Evolutionary conservation across 2,113 vertebrate genomes (phyloP), one percentile per base, ranked within the genome.

Genomic region (Glaucidium brasilianum): DNA sequence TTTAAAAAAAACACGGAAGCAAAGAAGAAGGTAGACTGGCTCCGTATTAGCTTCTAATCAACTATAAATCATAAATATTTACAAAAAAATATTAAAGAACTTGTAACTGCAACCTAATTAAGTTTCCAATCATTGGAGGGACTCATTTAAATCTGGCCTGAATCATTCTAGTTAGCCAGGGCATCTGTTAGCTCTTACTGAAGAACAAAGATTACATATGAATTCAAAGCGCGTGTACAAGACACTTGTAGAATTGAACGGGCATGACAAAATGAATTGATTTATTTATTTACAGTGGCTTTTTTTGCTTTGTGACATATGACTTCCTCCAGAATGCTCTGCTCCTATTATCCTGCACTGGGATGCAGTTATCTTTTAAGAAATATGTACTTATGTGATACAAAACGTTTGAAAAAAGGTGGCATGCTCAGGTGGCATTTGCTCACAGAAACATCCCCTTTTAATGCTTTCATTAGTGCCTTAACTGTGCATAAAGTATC

Each of bases 1-100:
- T 59, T 67, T 45, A 43, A 77, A 39, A 63, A 90, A 92, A 39
- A 39, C 39, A 39, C 50, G 80, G 58, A 71, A 92, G 34, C 47
- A 87, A 97, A 95, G 60, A 94, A 93, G 82, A 68, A 84, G 39
- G 84, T 85, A 96, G 91, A 88, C 71, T 95, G 94, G 60, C 78
- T 96, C 95, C 94, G 78, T 53, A 97, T 97, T 92, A 97, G 47
- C 32, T 95, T 91, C 47, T 96, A 97, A 96, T 97, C 79, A 97
- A 94, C 84, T 79, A 92, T 75, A 76, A 94, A 96, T 95, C 78
- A 96, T 75, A 79, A 93, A 94, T 64, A 91, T 90, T 19, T 6
- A n/a, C 41, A 91, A 84, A 72, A 72, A 89, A 80, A 78, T 25
- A 73, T 59, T 90, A 93, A 94, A 96, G 89, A 53, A 94, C n/a